A percentile compares a stretch with the other conserved stretches of the same genome.
phyloP scores from a whole-genome alignment of 2,888 invertebrate genomes.

The Ptilodon capucinus region DNA sequence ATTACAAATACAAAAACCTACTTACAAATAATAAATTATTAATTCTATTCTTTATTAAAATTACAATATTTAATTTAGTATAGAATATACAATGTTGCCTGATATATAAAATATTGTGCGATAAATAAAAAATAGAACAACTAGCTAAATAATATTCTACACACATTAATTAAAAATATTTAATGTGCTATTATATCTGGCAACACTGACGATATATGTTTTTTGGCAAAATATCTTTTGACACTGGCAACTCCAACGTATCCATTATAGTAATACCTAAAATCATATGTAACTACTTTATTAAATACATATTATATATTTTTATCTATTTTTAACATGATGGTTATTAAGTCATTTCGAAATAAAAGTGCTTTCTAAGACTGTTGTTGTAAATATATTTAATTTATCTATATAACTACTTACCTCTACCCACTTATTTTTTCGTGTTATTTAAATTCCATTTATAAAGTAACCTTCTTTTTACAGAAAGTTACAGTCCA shows the following conservation, averaged over 20 bases:
- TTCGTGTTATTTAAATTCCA: too few relatives aligned
- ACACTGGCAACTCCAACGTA: conserved; percentile 20
- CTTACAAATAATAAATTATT: conserved; percentile 40
- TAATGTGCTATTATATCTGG: conserved; percentile 12
- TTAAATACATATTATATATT: too few relatives aligned
- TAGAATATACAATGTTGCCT: conserved; percentile 27
- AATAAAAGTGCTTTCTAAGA: too few relatives aligned
- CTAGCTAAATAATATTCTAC: conserved; percentile 20
- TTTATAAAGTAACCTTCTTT: too few relatives aligned
- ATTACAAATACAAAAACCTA: conserved; percentile 32
- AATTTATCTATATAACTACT: too few relatives aligned
- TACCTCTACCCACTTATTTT: too few relatives aligned
- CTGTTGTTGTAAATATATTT: too few relatives aligned
- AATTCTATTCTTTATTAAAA: conserved; percentile 18
- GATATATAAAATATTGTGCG: conserved; percentile 3
- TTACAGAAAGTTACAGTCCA: too few relatives aligned
- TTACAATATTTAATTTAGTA: conserved; percentile 27
- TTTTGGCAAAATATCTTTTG: conserved; percentile 25
- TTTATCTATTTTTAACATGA: too few relatives aligned
- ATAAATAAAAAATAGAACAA: conserved; percentile 7
- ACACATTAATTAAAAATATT: conserved; percentile 14
- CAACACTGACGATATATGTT: conserved; percentile 16
- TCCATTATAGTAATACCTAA: not conserved
- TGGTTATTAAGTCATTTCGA: too few relatives aligned
- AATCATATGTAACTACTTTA: too few relatives aligned